These are phyloP conservation scores for Eufriesea mexicana DNA, from an alignment of 1,140 invertebrate genomes.

Conservation along the genomic window DNA sequence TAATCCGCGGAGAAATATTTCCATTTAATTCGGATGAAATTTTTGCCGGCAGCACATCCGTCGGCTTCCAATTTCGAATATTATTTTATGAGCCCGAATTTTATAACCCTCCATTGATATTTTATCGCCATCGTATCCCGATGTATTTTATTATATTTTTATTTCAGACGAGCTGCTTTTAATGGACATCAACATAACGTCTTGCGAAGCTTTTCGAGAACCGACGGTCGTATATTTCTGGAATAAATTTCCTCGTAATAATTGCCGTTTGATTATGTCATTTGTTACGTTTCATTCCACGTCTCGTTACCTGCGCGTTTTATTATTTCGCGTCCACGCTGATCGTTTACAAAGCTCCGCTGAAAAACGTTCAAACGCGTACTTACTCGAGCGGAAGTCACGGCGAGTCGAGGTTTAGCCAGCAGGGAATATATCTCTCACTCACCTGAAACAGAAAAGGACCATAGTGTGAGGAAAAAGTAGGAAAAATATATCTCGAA, in stretches of 20 bases:
- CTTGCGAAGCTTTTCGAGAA: neutral
- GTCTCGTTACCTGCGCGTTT: too few relatives aligned
- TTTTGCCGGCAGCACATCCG: neutral
- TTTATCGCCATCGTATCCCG: neutral
- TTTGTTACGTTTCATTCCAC: too few relatives aligned
- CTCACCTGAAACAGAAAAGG: constrained; percentile 35
- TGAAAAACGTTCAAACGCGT: neutral
- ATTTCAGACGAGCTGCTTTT: neutral
- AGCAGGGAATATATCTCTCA: neutral
- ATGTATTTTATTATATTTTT: constrained; percentile 1
- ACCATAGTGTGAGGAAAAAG: neutral
- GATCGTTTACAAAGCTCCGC: too few relatives aligned
- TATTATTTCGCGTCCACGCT: too few relatives aligned
- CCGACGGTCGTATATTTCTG: too few relatives aligned
- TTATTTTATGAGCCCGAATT: constrained; percentile 3
- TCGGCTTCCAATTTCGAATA: neutral
- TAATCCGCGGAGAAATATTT: neutral
- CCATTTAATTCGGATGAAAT: constrained; percentile 17
- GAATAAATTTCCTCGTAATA: too few relatives aligned
- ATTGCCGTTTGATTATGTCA: too few relatives aligned
- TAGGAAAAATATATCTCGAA: neutral
- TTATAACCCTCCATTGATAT: neutral
- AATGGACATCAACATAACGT: neutral
- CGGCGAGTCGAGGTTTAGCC: neutral
- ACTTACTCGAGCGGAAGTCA: neutral